Conservation (phyloP, 37 sponge, comb jelly and placozoan species). For the Diacarnus erythraeanus region DNA sequence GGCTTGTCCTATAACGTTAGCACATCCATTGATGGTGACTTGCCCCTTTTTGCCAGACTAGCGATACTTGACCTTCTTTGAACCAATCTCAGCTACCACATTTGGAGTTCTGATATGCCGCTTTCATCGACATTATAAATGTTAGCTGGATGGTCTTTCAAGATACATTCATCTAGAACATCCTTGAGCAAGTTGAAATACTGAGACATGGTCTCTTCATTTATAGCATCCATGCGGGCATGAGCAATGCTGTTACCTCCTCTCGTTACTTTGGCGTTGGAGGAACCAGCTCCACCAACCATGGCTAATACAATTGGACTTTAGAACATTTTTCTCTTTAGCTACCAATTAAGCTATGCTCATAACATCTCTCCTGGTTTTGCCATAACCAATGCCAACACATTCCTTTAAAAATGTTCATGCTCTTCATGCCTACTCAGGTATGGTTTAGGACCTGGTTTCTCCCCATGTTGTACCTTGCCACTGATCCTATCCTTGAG, state of each 20-base stretch:
- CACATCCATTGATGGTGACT: slow-evolving; percentile 50
- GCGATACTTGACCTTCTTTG: slow-evolving; percentile 23
- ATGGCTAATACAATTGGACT: slow-evolving; percentile 3
- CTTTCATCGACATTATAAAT: slow-evolving; percentile 56
- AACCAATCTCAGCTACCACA: slow-evolving; percentile 19
- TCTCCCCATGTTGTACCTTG: slow-evolving; percentile 20
- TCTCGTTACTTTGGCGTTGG: slow-evolving; percentile 15
- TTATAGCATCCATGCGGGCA: slow-evolving; percentile 48
- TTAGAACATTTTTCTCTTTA: slow-evolving; percentile 19
- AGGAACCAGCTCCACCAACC: slow-evolving; percentile 45
- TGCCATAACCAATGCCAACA: slow-evolving; percentile 40
- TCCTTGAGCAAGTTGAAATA: slow-evolving; percentile 43
- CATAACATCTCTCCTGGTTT: slow-evolving; percentile 45
- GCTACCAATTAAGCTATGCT: slow-evolving; percentile 20
- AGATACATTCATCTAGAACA: slow-evolving; percentile 4
- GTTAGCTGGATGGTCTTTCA: slow-evolving; percentile 17
- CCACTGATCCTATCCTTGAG: slow-evolving; percentile 22
- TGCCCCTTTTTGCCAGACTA: slow-evolving; percentile 42
- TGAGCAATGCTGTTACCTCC: slow-evolving; percentile 39
- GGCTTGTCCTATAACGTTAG: slow-evolving; percentile 48
- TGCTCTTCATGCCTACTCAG: slow-evolving; percentile 13
- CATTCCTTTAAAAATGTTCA: slow-evolving; percentile 39
- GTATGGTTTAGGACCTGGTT: slow-evolving; percentile 40
- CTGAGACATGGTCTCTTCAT: slow-evolving; percentile 33
- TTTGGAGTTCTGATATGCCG: slow-evolving; percentile 39